phyloP scores from a whole-genome alignment of 2,888 invertebrate species.

The Epirrhoe alternata region DNA sequence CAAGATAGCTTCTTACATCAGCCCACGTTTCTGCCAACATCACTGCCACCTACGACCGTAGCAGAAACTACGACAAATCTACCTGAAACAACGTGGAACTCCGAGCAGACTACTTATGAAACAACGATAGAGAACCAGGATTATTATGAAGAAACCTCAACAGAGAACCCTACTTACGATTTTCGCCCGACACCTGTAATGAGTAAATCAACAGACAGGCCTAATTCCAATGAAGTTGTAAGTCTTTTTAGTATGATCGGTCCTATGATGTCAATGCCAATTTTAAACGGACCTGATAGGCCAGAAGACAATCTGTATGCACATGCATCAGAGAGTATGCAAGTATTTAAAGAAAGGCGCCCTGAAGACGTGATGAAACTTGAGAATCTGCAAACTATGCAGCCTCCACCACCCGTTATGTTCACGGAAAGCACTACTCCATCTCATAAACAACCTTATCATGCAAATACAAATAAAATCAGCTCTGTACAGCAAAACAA shows the following conservation, averaged over 20 bases:
- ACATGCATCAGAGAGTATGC: conserved; percentile 74
- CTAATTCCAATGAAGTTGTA: conserved; percentile 51
- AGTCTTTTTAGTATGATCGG: conserved; percentile 72
- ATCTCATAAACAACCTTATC: conserved; percentile 51
- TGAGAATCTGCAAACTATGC: conserved; percentile 86
- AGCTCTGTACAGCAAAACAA: conserved; percentile 55
- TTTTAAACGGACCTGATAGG: conserved; percentile 70
- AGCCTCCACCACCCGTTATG: conserved; percentile 78
- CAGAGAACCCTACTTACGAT: conserved; percentile 51
- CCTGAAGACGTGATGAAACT: conserved; percentile 64
- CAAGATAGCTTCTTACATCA: conserved; percentile 53
- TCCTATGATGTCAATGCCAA: conserved; percentile 80
- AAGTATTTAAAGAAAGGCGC: conserved; percentile 68
- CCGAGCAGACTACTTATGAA: conserved; percentile 57
- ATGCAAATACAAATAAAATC: conserved; percentile 57
- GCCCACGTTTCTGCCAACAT: conserved; percentile 69
- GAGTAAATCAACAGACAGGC: conserved; percentile 38
- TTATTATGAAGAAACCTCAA: conserved; percentile 61
- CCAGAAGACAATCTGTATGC: conserved; percentile 77
- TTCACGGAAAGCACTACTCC: conserved; percentile 54
- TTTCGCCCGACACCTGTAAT: conserved; percentile 53
- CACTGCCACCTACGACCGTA: conserved; percentile 56
- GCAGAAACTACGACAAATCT: conserved; percentile 33
- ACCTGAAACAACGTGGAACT: conserved; percentile 49
- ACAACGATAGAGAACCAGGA: conserved; percentile 54